These are phyloP conservation scores for Poeciliopsis turrubarensis DNA, from an alignment of 2,113 vertebrate genomes.

Conservation along the genomic window DNA sequence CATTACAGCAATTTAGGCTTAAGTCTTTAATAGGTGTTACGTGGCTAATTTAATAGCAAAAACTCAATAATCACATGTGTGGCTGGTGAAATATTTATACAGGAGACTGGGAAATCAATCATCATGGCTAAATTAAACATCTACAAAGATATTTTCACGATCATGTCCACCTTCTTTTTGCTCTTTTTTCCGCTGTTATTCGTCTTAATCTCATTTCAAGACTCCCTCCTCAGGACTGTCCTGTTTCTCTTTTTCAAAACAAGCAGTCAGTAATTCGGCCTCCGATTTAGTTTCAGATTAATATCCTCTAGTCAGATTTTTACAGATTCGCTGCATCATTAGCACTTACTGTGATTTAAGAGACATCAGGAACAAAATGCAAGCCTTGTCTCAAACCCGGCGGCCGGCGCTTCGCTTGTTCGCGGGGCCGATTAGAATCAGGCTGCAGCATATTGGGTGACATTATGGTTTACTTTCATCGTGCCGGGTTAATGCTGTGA, in stretches of 20 bases:
- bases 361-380: background rate
- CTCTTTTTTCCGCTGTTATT: constrained; percentile 19
- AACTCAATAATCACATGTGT: constrained; percentile 30
- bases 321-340: background rate
- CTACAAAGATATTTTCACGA: constrained; percentile 40
- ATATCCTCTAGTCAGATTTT: background rate
- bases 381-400: background rate
- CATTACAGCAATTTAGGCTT: constrained; percentile 33
- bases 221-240: constrained; percentile 50
- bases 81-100: constrained; percentile 33
- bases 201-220: constrained; percentile 91
- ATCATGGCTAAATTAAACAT: constrained; percentile 21
- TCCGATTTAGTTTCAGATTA: constrained; percentile 14
- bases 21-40: constrained; percentile 28
- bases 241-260: background rate
- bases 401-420: background rate
- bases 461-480: background rate
- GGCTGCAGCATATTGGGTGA: background rate
- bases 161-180: constrained; percentile 9
- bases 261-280: constrained; percentile 75
- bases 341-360: background rate
- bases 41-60: constrained; percentile 27
- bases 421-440: background rate
- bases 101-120: constrained; percentile 17
- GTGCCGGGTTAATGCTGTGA: background rate